Evolutionary conservation across 92 coral and sea anemone species (phyloP).

Genomic region (Galaxea fascicularis): DNA sequence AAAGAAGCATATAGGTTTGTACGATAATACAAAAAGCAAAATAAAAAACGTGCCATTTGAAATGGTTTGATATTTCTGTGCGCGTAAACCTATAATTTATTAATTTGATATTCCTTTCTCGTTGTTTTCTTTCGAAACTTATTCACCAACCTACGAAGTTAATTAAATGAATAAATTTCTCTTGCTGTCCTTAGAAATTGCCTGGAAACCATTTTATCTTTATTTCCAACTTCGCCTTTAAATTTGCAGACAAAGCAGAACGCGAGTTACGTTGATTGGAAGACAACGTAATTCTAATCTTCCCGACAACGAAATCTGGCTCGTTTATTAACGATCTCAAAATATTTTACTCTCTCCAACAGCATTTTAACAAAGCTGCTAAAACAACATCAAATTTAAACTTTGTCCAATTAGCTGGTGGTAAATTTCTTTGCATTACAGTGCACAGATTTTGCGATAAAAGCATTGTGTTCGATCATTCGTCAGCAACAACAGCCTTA

Average conservation of each 20-base stretch:
- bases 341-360: not conserved
- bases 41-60: slow-evolving; percentile 77
- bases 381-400: slow-evolving; percentile 9
- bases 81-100: slow-evolving; percentile 81
- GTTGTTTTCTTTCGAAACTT: slow-evolving; percentile 82
- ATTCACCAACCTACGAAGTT: slow-evolving; percentile 43
- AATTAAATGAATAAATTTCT: slow-evolving; percentile 46
- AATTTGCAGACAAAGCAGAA: slow-evolving; percentile 16
- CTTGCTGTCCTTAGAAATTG: slow-evolving; percentile 37
- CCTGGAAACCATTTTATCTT: slow-evolving; percentile 48
- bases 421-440: not conserved
- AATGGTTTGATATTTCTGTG: slow-evolving; percentile 64
- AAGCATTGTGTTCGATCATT: slow-evolving; percentile 24
- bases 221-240: slow-evolving; percentile 25
- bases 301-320: slow-evolving; percentile 39
- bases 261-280: not conserved
- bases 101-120: slow-evolving; percentile 70
- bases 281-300: slow-evolving; percentile 17
- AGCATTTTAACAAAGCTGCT: not conserved
- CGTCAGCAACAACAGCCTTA: slow-evolving; percentile 20
- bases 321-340: slow-evolving; percentile 9
- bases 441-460: slow-evolving; percentile 21
- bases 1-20: slow-evolving; percentile 76
- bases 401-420: slow-evolving; percentile 18
- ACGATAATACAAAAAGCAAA: slow-evolving; percentile 63